Base-by-base conservation (phyloP, 2,888 invertebrate genomes). In the Drosophila helvetica region DNA sequence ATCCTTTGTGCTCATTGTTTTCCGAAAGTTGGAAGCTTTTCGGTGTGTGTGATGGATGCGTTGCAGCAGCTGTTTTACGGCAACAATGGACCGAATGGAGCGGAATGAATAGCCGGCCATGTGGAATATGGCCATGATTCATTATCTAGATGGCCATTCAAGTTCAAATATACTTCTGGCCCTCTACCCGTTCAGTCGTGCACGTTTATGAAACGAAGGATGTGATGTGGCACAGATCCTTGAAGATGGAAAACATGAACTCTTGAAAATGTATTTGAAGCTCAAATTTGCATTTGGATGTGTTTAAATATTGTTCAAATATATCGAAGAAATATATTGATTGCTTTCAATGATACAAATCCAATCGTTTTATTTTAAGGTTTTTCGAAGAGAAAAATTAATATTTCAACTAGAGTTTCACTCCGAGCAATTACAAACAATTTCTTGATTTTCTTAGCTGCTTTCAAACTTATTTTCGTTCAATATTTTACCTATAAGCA, bases 11-110 rank as follows among this genome's bases (percentile, higher is more conserved):
- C 19, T 61, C 66, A 74, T 81, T 78, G 80, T 79, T 81, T 56
- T 68, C n/a, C 54, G 30, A 42, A 47, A 19, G n/a, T 22, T 19
- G 47, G 30, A 12, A 25, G 53, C 46, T 27, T 46, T 55, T 69
- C 68, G 75, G 76, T 15, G 74, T 19, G 74, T 86, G 79, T 82
- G 88, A 82, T 82, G 83, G 86, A 82, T 82, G 88, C 72, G 67
- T 10, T 63, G 53, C 75, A 75, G 60, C 69, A 67, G 65, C 68
- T 79, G 60, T 51, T 71, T 56, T 55, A 19, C 52, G 42, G 45
- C 66, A 73, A 73, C 63, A 63, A 71, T 54, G 30, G 59, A 75
- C 66, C 66, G 82, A 71, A 63, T 62, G 79, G 46, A 79, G 54
- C 58, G 51, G 33, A 70, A 56, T 46, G 54, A 33, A 47, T 10